Base-by-base conservation (phyloP, 2,797 vertebrate genomes). In the Cottoperca gobio region DNA sequence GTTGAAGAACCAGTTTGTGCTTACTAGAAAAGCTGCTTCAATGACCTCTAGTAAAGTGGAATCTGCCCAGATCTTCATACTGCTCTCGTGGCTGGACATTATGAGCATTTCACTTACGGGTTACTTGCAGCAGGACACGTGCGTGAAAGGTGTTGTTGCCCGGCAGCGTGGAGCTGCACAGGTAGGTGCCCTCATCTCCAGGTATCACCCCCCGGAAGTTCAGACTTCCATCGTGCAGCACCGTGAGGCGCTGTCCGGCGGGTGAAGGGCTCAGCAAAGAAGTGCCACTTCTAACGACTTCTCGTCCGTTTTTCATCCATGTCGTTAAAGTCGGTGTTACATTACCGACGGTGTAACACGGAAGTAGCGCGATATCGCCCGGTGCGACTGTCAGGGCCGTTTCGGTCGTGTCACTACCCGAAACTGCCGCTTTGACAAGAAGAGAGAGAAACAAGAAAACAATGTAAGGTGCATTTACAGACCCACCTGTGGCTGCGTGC, bases 161-260 rank as follows among this genome's bases (percentile, higher is more conserved):
- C 0, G 88, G 88, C 46, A 79, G 35, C 0, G 88, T 88, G 60
- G 94, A 90, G 42, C 6, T 82, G 91, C 98, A 99, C 63, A 86
- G 85, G 86, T 98, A 99, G 57, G 42, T 88, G 24, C 95, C 97
- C 12, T 94, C 88, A 0, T 99, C 97, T 40, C 88, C 90, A 8
- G 7, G 13, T 0, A 19, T 70, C 74, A 97, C 91, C 0, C 0
- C 45, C 0, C 1, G 1, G 78, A 99, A 94, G 50, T 13, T 84
- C 81, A 98, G 91, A 16, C 91, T 94, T 52, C 94, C 94, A 71
- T 90, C 83, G 0, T 61, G 73, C 64, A 90, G 78, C 71, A 98
- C 86, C 0, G 78, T 70, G 28, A 96, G 84, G 40, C 89, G 94
- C 43, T 2, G 0, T 0, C 31, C 70, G 21, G 0, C 35, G 23